Conservation (phyloP, 1,140 invertebrate genomes). For the Cotesia chilonis region DNA sequence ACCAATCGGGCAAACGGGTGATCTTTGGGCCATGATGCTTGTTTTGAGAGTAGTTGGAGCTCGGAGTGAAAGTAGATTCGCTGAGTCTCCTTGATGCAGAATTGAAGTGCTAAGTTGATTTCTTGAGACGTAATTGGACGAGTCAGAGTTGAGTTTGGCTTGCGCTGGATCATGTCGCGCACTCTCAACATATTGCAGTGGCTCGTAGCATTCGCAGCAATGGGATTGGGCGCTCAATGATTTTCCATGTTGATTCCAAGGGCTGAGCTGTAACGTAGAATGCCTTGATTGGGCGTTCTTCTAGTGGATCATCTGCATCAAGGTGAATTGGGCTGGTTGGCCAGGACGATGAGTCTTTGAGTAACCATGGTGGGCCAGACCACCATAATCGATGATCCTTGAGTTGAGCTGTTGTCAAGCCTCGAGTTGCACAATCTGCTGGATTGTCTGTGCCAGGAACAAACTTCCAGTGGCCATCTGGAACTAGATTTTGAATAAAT, state of each 20-base stretch:
- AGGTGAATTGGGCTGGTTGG: neutral
- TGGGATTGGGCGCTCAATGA: too few species aligned
- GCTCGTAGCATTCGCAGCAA: too few species aligned
- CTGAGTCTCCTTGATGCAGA: conserved; percentile 1
- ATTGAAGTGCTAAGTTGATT: too few species aligned
- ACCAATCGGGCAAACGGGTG: neutral
- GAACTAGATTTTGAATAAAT: neutral
- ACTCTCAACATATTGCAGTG: too few species aligned
- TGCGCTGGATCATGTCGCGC: too few species aligned
- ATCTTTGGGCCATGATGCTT: too few species aligned
- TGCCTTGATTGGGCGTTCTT: conserved; percentile 1
- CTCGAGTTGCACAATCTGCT: conserved; percentile 7
- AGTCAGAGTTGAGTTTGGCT: too few species aligned
- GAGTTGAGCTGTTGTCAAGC: neutral
- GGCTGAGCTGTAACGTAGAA: too few species aligned
- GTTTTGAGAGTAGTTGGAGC: too few species aligned
- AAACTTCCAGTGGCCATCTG: neutral
- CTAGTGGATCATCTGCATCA: neutral
- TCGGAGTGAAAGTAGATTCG: too few species aligned
- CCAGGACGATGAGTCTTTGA: neutral
- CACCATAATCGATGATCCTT: conserved; percentile 4
- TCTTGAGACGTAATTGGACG: too few species aligned
- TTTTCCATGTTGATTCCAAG: too few species aligned
- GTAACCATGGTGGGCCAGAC: conserved; percentile 36
- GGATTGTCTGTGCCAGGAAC: conserved; percentile 1